Evolutionary conservation across 2,888 invertebrate species (phyloP), one percentile per base, ranked within the genome.

Genomic region (Smittia aterrima): DNA sequence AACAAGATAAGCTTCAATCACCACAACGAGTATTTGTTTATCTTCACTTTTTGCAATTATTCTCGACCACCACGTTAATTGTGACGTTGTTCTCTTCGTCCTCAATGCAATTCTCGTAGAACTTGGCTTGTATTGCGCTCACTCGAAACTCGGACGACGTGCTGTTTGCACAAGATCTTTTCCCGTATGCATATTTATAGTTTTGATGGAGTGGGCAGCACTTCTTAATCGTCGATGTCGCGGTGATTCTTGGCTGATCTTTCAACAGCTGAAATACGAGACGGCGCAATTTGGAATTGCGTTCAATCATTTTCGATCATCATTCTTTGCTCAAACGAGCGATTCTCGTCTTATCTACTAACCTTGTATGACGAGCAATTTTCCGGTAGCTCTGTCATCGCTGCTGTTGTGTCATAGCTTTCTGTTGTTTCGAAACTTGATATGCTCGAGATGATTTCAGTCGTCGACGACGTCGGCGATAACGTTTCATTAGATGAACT

Each of bases 191-290:
- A 1, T 79, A 78, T 75, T 78, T 78, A 54, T 79, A 77, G 74
- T 79, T 81, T 76, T 81, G 81, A 64, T 81, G 81, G 27, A 79
- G 76, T 11, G 82, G 80, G 76, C 82, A 82, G 71, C 83, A 82
- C 78, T 83, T 83, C 75, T 84, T 83, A 78, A 85, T 80, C 79
- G 83, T 84, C 80, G 86, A 74, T 4, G 16, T 13, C 16, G 24
- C 7, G 11, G 66, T 7, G 7, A 7, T 4, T 16, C 25, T 16
- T 7, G 74, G 74, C 7, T 74, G 74, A 38, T 72, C 20, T 16
- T n/a, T 41, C 11, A 70, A 24, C 2, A 68, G 25, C 68, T 22
- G 22, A 24, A 20, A 58, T 22, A 20, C 22, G 58, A 58, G 16
- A n/a, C n/a, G n/a, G 38, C 38, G 11, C 38, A 11, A 7, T 38